Percentiles rank a stretch among this genome's conserved stretches.
phyloP scores from a whole-genome alignment of 2,113 vertebrate species.

The Sinocyclocheilus grahami region DNA sequence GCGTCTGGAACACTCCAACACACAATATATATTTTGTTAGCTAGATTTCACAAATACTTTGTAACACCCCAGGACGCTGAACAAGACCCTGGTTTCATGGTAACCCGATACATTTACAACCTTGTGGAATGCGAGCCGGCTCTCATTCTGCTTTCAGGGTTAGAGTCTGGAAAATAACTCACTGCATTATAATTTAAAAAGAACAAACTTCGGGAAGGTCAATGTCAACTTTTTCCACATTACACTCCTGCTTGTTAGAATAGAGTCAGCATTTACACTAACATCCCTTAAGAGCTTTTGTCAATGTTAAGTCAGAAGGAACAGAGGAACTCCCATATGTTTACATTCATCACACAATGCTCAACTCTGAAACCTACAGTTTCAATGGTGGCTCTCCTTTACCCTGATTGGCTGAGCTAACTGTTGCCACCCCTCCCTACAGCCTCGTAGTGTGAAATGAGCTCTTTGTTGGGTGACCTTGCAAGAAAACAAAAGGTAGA shows the following conservation, averaged over 20 bases:
- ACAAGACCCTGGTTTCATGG: no score
- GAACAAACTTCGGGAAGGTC: not conserved
- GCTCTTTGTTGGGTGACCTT: slow-evolving; percentile 46
- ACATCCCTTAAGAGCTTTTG: slow-evolving; percentile 35
- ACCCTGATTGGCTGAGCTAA: slow-evolving; percentile 11
- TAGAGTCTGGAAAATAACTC: not conserved
- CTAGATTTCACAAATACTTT: no score
- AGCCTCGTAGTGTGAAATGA: slow-evolving; percentile 45
- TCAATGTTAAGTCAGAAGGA: slow-evolving; percentile 24
- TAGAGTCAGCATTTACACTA: not conserved
- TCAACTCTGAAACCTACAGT: not conserved
- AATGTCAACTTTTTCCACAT: not conserved
- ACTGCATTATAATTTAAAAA: no score
- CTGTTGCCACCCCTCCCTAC: not conserved
- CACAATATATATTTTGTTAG: no score
- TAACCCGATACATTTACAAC: no score
- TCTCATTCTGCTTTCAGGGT: no score
- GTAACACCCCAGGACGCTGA: no score
- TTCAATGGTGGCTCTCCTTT: slow-evolving; percentile 2
- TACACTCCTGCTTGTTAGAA: slow-evolving; percentile 6
- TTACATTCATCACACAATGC: slow-evolving; percentile 7
- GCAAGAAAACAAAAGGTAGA: slow-evolving; percentile 36
- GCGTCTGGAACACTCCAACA: no score
- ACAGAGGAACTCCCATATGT: slow-evolving; percentile 31
- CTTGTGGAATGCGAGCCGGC: no score